A percentile compares a stretch with the other conserved stretches of the same genome.
Conservation (phyloP, 2,888 invertebrate species). For the Epistrophe grossulariae region DNA sequence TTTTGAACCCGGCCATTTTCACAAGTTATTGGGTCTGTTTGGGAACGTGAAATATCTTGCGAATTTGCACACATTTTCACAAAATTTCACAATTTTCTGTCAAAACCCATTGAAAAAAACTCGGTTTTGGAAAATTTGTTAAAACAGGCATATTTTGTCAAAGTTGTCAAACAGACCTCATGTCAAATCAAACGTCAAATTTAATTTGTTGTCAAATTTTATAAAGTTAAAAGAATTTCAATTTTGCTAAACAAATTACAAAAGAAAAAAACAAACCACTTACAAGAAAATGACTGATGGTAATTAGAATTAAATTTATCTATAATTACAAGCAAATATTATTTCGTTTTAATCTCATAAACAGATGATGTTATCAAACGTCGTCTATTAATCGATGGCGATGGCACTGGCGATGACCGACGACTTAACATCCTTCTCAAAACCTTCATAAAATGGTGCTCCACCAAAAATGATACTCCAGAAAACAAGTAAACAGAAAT, state of each 20-base stretch:
- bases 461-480: constrained; percentile 87
- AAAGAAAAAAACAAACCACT: not conserved
- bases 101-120: too few species aligned
- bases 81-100: too few species aligned
- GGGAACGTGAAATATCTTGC: too few species aligned
- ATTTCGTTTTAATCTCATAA: not conserved
- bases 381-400: constrained; percentile 96
- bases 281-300: constrained; percentile 55
- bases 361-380: constrained; percentile 97
- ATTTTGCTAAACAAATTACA: not conserved
- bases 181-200: not conserved
- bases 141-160: too few species aligned
- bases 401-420: constrained; percentile 98
- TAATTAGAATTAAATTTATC: not conserved
- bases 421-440: constrained; percentile 93
- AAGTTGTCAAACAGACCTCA: too few species aligned
- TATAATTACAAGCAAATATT: not conserved
- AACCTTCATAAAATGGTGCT: constrained; percentile 92
- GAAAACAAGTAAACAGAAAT: constrained; percentile 86
- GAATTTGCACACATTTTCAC: too few species aligned
- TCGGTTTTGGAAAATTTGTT: too few species aligned
- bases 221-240: not conserved
- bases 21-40: too few species aligned
- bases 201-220: constrained; percentile 41
- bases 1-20: too few species aligned